Base-by-base conservation (phyloP, 92 coral and sea anemone species). In the Paragorgia papillata region DNA sequence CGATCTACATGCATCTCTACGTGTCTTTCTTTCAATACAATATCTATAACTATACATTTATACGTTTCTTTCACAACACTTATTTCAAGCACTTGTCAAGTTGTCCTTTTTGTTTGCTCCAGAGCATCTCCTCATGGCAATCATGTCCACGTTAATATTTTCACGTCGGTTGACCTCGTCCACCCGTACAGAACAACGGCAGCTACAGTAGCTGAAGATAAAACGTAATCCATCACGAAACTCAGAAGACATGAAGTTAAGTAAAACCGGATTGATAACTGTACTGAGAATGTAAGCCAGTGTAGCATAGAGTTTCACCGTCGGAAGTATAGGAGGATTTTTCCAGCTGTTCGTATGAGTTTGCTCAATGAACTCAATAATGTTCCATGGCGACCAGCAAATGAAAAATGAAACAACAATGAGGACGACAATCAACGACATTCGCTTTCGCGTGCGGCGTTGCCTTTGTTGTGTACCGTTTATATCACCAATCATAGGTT, bases 381-480 rank as follows among this genome's bases (percentile, higher is more conserved):
- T 62, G 30, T 14, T 62, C 41, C 44, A 62, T 12, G 68, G 68
- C 40, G 68, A 27, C 68, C 37, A 62, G 24, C 68, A 62, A 24
- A 62, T 32, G 14, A 62, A 29, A 21, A 62, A 62, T 41, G 30
- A 14, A 10, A 14, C 68, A 25, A 62, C 37, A 27, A 62, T 62
- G 20, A 62, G 14, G 13, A 20, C 24, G 19, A 62, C 40, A 14
- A 62, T 13, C 7, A 62, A 24, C 33, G 68, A 62, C 41, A 62
- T 62, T 62, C 44, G 34, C 29, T 62, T 62, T n/a, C 68, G 34
- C 37, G 34, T 21, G 12, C 13, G 1, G 13, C 8, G 14, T 14
- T 62, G 68, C 29, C 33, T 14, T 62, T 20, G 39, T 33, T 62
- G 68, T 9, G 68, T 62, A 12, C 29, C 68, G 33, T 62, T 62